Conservation (phyloP, 2,113 vertebrate genomes). For the Fulmarus glacialis region DNA sequence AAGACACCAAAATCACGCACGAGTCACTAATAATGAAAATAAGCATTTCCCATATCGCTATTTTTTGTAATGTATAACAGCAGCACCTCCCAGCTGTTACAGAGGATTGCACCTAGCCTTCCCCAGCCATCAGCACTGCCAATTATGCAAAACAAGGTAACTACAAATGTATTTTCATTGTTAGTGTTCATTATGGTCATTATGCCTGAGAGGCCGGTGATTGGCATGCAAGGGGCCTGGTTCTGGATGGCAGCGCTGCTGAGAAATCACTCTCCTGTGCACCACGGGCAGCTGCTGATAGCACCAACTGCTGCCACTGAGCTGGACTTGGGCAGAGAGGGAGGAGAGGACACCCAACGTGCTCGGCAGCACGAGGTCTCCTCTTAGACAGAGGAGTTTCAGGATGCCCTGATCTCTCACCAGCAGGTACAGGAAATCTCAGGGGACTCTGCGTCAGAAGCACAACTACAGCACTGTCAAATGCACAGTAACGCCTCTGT, state of each 20-base stretch:
- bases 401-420: neutral
- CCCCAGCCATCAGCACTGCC: neutral
- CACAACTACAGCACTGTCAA: neutral
- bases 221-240: neutral
- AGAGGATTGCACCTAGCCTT: neutral
- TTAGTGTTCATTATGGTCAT: slow-evolving; percentile 38
- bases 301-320: neutral
- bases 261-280: neutral
- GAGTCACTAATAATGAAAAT: neutral
- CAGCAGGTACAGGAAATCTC: neutral
- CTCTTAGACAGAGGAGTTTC: neutral
- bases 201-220: neutral
- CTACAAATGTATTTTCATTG: slow-evolving; percentile 41
- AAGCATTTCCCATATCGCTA: neutral
- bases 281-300: neutral
- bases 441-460: neutral
- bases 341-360: neutral
- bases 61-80: neutral
- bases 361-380: neutral
- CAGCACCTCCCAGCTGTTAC: neutral
- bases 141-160: slow-evolving; percentile 45
- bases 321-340: neutral
- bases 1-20: neutral
- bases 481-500: neutral
- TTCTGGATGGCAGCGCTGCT: neutral